These are phyloP conservation scores for Zaprionus bogoriensis DNA, from an alignment of 2,888 invertebrate species.

Conservation along the genomic window DNA sequence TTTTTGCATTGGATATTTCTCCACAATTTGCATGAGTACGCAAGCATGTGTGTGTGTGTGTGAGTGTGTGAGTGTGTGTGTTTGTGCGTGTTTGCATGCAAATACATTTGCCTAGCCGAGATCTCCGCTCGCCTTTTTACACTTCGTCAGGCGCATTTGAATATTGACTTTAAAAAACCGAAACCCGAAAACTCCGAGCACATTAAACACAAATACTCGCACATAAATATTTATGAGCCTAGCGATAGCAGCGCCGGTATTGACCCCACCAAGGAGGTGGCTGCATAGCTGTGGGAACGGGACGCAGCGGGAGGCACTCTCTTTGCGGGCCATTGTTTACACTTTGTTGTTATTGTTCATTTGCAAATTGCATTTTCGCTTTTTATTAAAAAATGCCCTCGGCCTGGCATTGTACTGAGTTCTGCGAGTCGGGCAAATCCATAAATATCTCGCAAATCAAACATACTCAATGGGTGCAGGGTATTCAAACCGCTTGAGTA, in stretches of 20 bases:
- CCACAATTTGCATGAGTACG: constrained; percentile 14
- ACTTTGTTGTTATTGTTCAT: constrained; percentile 55
- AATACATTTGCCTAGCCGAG: constrained; percentile 31
- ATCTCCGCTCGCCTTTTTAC: background rate
- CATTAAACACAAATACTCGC: constrained; percentile 38
- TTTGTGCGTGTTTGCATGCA: background rate
- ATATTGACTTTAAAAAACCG: constrained; percentile 52
- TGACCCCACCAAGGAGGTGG: constrained; percentile 40
- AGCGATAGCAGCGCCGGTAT: constrained; percentile 35
- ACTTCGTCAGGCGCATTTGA: constrained; percentile 32
- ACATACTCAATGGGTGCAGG: no score
- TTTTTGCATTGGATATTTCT: constrained; percentile 39
- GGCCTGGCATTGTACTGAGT: background rate
- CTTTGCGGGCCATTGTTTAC: constrained; percentile 31
- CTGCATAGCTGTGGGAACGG: background rate
- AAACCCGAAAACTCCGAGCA: constrained; percentile 9
- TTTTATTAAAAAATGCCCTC: constrained; percentile 37
- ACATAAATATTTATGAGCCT: constrained; percentile 53
- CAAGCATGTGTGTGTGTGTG: background rate
- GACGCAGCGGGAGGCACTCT: background rate
- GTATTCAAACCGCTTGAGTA: no score
- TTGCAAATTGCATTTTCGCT: constrained; percentile 69
- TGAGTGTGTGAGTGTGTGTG: background rate
- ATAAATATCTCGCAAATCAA: background rate
- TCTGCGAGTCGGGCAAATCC: background rate